Evolutionary conservation across 2,888 invertebrate genomes (phyloP), one percentile per base, ranked within the genome.

Genomic region (Drosophila niveifrons): DNA sequence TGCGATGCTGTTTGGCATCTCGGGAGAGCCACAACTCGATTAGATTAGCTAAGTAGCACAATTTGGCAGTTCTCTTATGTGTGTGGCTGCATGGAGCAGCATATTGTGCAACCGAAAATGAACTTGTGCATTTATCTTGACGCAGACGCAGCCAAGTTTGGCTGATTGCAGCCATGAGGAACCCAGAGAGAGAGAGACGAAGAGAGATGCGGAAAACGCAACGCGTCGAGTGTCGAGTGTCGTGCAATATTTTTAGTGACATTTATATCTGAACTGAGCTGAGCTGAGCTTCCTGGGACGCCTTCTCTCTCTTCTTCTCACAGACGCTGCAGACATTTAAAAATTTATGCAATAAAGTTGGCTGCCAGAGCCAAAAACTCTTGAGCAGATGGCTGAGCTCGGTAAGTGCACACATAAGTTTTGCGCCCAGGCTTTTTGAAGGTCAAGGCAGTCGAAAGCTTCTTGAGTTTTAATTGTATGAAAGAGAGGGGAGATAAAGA

Each of bases 51-150:
- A 29, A 77, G 39, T 39, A 23, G 44, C 46, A 34, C 15, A 46
- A 36, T 23, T 47, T n/a, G 34, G 36, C 18, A 46, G 56, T 23
- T 23, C 44, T 23, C 44, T 31, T 17, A 34, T 55, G n/a, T n/a
- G n/a, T n/a, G n/a, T n/a, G 58, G 13, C 53, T 46, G 17, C 44
- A 31, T 41, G 44, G 78, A 59, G 77, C 79, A 59, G 77, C 79
- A 81, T 62, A 78, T 59, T 68, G n/a, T 64, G 81, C 44, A 71
- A 66, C 67, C 57, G 48, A 86, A 90, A 90, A 85, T 90, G 90
- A 90, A 85, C 89, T 85, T 86, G 87, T 88, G 89, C 84, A 88
- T 80, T 90, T 90, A 90, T 85, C 85, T 85, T 80, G 90, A 83
- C 72, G 83, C 72, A 53, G 78, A 67, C 76, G 65, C 63, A 71